These are phyloP conservation scores for Synchiropus splendidus DNA, from an alignment of 2,113 vertebrate genomes.

Conservation along the genomic window DNA sequence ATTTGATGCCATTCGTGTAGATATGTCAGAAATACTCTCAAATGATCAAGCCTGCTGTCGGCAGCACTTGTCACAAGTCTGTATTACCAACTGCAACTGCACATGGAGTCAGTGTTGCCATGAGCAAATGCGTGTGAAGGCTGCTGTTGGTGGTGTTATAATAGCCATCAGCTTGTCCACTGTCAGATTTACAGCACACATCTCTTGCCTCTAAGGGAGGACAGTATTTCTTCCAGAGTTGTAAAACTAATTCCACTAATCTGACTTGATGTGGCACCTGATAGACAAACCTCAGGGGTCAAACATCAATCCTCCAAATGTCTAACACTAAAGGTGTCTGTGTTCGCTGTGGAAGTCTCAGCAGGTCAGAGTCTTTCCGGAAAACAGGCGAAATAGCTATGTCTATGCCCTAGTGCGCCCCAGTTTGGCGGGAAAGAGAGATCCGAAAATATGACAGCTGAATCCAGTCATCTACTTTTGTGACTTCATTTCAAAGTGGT, in stretches of 20 bases:
- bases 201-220: slow-evolving; percentile 15
- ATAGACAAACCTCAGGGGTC: slow-evolving; percentile 21
- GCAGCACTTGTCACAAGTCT: no score
- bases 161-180: slow-evolving; percentile 22
- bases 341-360: slow-evolving; percentile 11
- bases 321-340: slow-evolving; percentile 4
- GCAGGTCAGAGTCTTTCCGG: slow-evolving; percentile 9
- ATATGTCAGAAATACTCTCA: no score
- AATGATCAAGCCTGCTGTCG: no score
- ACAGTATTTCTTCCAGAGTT: slow-evolving; percentile 16
- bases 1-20: no score
- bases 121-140: slow-evolving; percentile 29
- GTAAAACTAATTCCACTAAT: slow-evolving; percentile 38
- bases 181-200: slow-evolving; percentile 23
- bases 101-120: slow-evolving; percentile 1
- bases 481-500: slow-evolving; percentile 8
- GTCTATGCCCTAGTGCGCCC: slow-evolving; percentile 8
- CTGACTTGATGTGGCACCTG: slow-evolving; percentile 24
- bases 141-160: slow-evolving; percentile 29
- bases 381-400: slow-evolving; percentile 7
- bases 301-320: slow-evolving; percentile 18
- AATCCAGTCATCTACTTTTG: slow-evolving; percentile 12
- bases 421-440: slow-evolving; percentile 8
- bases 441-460: slow-evolving; percentile 23
- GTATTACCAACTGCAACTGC: no score